Base-by-base conservation (phyloP, 2,888 invertebrate genomes). In the Idaea biselata region DNA sequence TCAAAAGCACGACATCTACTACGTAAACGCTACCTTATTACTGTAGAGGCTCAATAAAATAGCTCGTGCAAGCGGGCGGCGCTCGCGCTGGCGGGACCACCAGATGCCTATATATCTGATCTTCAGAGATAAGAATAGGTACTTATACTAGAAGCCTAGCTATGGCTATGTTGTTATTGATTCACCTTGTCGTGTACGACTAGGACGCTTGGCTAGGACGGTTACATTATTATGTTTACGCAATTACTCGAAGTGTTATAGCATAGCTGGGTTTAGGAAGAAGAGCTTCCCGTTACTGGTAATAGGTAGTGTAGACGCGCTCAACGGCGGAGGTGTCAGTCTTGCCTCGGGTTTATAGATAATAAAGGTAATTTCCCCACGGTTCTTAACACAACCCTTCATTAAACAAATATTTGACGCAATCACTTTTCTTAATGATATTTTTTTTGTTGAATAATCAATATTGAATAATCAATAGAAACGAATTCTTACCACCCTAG, bases 321-420 rank as follows among this genome's bases (percentile, higher is more conserved):
- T 67, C 69, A n/a, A n/a, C 71, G 75, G 79, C 73, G 74, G 80
- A 87, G 86, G 89, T 89, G 90, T 89, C 89, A 86, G 87, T 75
- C 69, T 74, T 77, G 80, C 83, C 79, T 77, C 71, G 68, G 70
- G 73, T 73, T 73, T 76, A 73, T 11, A 16, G 14, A 82, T 79
- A 86, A 89, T 79, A 88, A 89, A 91, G 90, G 89, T 89, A 72
- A 72, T 69, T 72, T 68, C 64, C 56, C 68, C 69, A 75, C 67
- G 77, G 71, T 74, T 72, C 77, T 69, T 68, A 75, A 72, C 80
- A 82, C 81, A 86, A 80, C 82, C 82, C 76, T 71, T 79, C 77
- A 83, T 84, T 80, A 79, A 60, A 77, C 75, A 70, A 77, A 73
- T 77, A 77, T 82, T 82, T 80, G 82, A 75, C 76, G 68, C 80